A percentile compares a stretch with the other conserved stretches of the same genome.
Evolutionary conservation across 2,113 vertebrate genomes (phyloP).

Genomic region (Myotis davidii): DNA sequence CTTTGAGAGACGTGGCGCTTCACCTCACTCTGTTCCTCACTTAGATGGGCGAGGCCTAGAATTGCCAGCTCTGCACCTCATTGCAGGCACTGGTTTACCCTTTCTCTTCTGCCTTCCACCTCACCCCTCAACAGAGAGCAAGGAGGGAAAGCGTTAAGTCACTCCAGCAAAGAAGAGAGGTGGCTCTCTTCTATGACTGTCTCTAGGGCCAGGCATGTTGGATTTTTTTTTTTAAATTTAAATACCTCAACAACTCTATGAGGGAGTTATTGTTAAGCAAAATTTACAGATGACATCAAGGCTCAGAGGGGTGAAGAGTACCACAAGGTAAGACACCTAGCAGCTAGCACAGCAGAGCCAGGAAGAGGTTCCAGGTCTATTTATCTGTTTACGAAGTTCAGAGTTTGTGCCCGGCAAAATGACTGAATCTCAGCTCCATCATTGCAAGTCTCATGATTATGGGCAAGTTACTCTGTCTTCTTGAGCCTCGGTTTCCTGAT

Average conservation of each 20-base stretch:
- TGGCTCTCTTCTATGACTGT: background rate
- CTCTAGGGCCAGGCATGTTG: background rate
- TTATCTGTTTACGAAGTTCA: background rate
- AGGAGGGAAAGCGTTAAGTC: background rate
- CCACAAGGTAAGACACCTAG: background rate
- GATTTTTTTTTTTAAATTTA: background rate
- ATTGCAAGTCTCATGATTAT: background rate
- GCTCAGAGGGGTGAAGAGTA: background rate
- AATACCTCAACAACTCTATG: background rate
- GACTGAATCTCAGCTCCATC: background rate
- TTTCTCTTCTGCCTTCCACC: fast-evolving
- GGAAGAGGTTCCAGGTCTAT: background rate
- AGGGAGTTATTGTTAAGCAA: background rate
- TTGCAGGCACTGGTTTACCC: background rate
- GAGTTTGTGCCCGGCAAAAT: background rate
- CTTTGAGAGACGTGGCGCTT: fast-evolving
- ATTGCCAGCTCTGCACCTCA: background rate
- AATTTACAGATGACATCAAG: background rate
- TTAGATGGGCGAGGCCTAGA: background rate
- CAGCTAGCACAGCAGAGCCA: background rate
- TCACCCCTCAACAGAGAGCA: background rate
- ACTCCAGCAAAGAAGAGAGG: background rate
- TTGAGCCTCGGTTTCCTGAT: background rate
- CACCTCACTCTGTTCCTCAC: background rate
- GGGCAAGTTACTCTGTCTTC: background rate